Conservation (phyloP, 1,140 invertebrate species). For the Drosophila simulans region DNA sequence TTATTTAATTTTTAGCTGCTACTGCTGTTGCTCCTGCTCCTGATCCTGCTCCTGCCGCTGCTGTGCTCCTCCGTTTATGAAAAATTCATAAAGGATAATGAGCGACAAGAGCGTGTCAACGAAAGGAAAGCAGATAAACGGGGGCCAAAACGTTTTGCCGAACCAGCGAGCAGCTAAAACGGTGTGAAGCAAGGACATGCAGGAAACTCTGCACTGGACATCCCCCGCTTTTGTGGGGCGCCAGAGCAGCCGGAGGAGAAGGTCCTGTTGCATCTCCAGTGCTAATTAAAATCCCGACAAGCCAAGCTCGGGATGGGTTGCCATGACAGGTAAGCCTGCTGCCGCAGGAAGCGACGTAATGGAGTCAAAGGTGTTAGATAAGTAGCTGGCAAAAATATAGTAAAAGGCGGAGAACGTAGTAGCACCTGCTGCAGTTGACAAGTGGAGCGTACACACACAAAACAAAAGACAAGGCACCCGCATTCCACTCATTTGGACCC, state of each 20-base stretch:
- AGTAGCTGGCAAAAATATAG: conserved; percentile 35
- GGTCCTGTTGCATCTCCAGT: conserved; percentile 38
- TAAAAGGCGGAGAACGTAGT: background rate
- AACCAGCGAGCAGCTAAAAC: conserved; percentile 74
- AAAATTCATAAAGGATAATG: conserved; percentile 83
- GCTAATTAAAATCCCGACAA: conserved; percentile 75
- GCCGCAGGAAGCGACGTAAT: conserved; percentile 41
- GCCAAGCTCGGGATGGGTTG: conserved; percentile 45
- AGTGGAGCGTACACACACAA: conserved; percentile 56
- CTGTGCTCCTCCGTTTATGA: conserved; percentile 66
- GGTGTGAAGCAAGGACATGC: conserved; percentile 55
- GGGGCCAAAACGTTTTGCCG: conserved; percentile 66
- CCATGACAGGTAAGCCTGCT: conserved; percentile 73
- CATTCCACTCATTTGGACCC: conserved; percentile 71
- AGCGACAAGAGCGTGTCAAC: conserved; percentile 80
- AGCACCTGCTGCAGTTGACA: conserved; percentile 60
- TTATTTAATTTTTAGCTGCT: conserved; percentile 25
- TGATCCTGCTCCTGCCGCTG: background rate
- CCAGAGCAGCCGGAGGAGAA: background rate
- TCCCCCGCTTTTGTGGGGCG: background rate
- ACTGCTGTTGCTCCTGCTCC: conserved; percentile 26
- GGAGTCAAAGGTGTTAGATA: conserved; percentile 78
- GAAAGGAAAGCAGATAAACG: conserved; percentile 9
- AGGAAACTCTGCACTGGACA: conserved; percentile 54
- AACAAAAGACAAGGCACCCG: conserved; percentile 63